A percentile compares a stretch with the other conserved stretches of the same genome.
Evolutionary conservation across 2,113 vertebrate species (phyloP).

Genomic region (Apistogramma diplotaenia): DNA sequence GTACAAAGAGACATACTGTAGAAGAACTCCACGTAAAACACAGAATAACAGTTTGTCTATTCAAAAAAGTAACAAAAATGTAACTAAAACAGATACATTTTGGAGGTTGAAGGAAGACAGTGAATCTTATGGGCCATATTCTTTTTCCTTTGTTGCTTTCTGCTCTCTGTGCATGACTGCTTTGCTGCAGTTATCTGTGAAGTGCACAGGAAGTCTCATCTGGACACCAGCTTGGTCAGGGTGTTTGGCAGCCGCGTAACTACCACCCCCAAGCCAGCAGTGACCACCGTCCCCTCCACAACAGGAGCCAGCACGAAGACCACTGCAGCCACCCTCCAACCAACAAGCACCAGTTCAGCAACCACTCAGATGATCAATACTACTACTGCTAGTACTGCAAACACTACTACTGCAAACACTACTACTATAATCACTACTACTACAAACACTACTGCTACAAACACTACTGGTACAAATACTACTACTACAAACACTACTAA

Average conservation of each 20-base stretch:
- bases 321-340: not conserved
- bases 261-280: not conserved
- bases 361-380: not conserved
- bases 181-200: conserved; percentile 36
- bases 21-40: too few relatives aligned
- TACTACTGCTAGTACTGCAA: rapidly evolving
- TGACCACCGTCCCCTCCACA: not conserved
- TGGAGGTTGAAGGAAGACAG: too few relatives aligned
- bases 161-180: not conserved
- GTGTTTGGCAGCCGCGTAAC: not conserved
- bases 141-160: not conserved
- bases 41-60: too few relatives aligned
- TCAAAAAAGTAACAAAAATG: too few relatives aligned
- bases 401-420: too few relatives aligned
- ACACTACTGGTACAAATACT: rapidly evolving
- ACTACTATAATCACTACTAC: not conserved
- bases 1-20: too few relatives aligned
- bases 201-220: not conserved
- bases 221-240: conserved; percentile 2
- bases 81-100: too few relatives aligned
- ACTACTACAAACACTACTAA: not conserved
- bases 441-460: too few relatives aligned
- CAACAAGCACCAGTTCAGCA: not conserved
- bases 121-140: too few relatives aligned
- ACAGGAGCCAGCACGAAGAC: not conserved